Conservation (phyloP, 1,140 invertebrate species). For the Leptestheria dahalacensis region DNA sequence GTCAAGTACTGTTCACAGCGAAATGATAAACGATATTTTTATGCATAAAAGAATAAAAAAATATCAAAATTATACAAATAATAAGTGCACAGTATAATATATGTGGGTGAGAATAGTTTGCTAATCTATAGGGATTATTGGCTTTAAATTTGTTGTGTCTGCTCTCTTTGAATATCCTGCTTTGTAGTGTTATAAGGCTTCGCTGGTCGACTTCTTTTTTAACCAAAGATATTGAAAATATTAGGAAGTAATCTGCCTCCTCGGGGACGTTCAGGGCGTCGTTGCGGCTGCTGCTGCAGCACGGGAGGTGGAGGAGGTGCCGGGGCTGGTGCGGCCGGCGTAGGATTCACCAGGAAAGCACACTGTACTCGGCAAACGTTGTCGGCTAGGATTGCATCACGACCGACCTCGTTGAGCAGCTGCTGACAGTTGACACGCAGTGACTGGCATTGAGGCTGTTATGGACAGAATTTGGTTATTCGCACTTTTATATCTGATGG, state of each 20-base stretch:
- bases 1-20: too few relatives aligned
- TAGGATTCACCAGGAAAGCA: conserved; percentile 39
- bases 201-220: neutral
- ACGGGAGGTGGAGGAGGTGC: neutral
- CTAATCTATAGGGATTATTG: too few relatives aligned
- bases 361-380: conserved; percentile 83
- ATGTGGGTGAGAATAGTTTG: too few relatives aligned
- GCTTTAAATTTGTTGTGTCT: too few relatives aligned
- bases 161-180: too few relatives aligned
- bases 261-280: neutral
- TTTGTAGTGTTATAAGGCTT: too few relatives aligned
- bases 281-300: neutral
- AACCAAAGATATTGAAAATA: conserved; percentile 8
- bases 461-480: conserved; percentile 21
- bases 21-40: too few relatives aligned
- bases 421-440: conserved; percentile 71
- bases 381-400: conserved; percentile 63
- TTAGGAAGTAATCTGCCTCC: conserved; percentile 4
- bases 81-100: too few relatives aligned
- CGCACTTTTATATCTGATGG: neutral
- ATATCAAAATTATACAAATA: too few relatives aligned
- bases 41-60: too few relatives aligned
- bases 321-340: neutral
- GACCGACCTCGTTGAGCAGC: conserved; percentile 59
- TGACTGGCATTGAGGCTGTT: conserved; percentile 76